These are phyloP conservation scores for Pristionchus exspectatus DNA, from an alignment of 2,888 invertebrate genomes.

Conservation along the genomic window DNA sequence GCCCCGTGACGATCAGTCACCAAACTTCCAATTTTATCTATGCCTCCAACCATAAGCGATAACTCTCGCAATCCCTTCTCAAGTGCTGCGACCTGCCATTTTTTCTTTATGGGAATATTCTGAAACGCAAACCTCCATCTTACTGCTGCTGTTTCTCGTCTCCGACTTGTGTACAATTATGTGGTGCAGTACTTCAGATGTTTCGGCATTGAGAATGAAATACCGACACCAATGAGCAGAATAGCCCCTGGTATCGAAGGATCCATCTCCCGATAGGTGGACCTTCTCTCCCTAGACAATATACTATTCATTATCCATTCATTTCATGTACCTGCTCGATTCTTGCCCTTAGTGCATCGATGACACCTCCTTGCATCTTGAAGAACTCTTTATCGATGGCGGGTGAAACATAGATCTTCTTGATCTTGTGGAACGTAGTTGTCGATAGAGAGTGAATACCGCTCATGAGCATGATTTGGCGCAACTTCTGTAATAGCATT, in stretches of 20 bases:
- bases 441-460: not conserved
- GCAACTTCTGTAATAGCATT: conserved; percentile 23
- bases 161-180: not conserved
- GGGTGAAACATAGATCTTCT: not conserved
- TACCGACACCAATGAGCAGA: not conserved
- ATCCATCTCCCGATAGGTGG: not conserved
- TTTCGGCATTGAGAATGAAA: not conserved
- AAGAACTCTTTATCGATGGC: not conserved
- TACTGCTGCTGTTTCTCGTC: not conserved
- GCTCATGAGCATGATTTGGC: not conserved
- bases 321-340: not conserved
- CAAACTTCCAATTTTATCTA: not conserved
- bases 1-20: not conserved
- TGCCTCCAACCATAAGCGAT: not conserved
- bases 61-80: not conserved
- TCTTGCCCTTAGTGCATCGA: not conserved
- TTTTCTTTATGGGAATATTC: not conserved
- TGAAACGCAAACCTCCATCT: not conserved
- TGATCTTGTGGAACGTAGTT: not conserved
- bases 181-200: not conserved
- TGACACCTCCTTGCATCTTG: not conserved
- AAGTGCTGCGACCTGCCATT: conserved; percentile 19
- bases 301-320: not conserved
- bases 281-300: conserved; percentile 9
- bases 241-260: not conserved